phyloP scores from a whole-genome alignment of 23 tunicate species.

The Trididemnum clinides region DNA sequence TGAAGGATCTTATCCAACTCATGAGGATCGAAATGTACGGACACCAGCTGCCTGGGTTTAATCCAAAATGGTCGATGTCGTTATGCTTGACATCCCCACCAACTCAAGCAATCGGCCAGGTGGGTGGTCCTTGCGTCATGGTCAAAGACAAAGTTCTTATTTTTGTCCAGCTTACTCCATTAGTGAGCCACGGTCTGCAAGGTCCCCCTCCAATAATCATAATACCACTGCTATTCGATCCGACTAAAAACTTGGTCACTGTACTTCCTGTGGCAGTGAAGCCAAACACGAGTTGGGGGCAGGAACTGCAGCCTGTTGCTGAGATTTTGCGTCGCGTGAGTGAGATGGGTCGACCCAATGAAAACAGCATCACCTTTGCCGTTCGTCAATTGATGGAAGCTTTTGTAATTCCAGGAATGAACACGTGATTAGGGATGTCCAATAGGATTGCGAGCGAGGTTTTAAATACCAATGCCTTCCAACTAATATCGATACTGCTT shows the following conservation, averaged over 20 bases:
- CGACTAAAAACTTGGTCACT: slow-evolving; percentile 1
- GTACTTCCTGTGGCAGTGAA: slow-evolving; percentile 39
- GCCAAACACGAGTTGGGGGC: not conserved
- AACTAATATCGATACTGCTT: too few species aligned
- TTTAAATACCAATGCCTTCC: too few species aligned
- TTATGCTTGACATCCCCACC: slow-evolving; percentile 83
- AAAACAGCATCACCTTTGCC: slow-evolving; percentile 5
- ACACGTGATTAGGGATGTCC: not conserved
- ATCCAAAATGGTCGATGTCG: slow-evolving; percentile 60
- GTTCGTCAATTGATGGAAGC: slow-evolving; percentile 31
- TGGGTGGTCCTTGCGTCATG: slow-evolving; percentile 57
- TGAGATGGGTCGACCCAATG: slow-evolving; percentile 15
- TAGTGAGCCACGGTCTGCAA: not conserved
- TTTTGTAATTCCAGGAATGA: not conserved
- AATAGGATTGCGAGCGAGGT: too few species aligned
- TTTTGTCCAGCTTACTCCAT: slow-evolving; percentile 54
- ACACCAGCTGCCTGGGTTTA: not conserved
- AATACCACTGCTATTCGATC: slow-evolving; percentile 43
- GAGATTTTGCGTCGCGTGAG: not conserved
- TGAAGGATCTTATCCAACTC: slow-evolving; percentile 69
- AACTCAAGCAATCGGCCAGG: slow-evolving; percentile 23
- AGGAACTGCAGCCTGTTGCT: slow-evolving; percentile 23
- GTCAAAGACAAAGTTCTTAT: slow-evolving; percentile 73
- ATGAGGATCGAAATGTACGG: slow-evolving; percentile 68
- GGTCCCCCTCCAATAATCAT: slow-evolving; percentile 19